phyloP scores from a whole-genome alignment of 1,140 invertebrate genomes.

The Andricus grossulariae region DNA sequence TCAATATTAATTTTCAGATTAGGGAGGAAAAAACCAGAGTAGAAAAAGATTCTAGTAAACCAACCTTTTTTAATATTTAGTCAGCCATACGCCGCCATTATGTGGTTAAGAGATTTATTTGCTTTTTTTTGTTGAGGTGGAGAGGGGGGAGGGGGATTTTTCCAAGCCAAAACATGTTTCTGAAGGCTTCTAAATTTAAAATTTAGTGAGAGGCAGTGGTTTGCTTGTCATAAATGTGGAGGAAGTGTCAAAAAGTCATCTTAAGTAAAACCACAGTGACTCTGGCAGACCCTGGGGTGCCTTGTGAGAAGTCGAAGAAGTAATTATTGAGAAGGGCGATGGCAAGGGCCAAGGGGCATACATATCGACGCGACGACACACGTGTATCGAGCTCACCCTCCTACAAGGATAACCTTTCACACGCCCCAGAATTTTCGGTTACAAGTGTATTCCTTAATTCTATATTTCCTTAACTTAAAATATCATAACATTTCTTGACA shows the following conservation, averaged over 20 bases:
- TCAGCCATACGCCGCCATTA: no score
- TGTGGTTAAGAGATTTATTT: no score
- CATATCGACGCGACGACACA: slow-evolving; percentile 21
- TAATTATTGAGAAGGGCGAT: slow-evolving; percentile 43
- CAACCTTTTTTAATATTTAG: no score
- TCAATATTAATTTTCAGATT: no score
- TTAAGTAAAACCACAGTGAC: not conserved
- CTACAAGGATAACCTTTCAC: slow-evolving; percentile 52
- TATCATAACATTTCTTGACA: no score
- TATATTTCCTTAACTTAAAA: not conserved
- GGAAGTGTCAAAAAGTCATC: slow-evolving; percentile 15
- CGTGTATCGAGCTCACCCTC: slow-evolving; percentile 51
- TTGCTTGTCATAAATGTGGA: not conserved
- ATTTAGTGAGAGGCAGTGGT: not conserved
- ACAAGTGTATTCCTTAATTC: not conserved
- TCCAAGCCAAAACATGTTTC: no score
- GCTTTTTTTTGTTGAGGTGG: no score
- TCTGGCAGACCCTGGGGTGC: slow-evolving; percentile 26
- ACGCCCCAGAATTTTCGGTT: slow-evolving; percentile 50
- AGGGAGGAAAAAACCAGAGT: no score
- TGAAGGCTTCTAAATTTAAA: not conserved
- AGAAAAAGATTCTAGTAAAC: no score
- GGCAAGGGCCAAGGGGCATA: slow-evolving; percentile 23
- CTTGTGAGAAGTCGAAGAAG: slow-evolving; percentile 41
- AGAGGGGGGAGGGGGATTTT: no score